Evolutionary conservation across 2,888 invertebrate species (phyloP), one percentile per base, ranked within the genome.

Genomic region (Mythimna vitellina): DNA sequence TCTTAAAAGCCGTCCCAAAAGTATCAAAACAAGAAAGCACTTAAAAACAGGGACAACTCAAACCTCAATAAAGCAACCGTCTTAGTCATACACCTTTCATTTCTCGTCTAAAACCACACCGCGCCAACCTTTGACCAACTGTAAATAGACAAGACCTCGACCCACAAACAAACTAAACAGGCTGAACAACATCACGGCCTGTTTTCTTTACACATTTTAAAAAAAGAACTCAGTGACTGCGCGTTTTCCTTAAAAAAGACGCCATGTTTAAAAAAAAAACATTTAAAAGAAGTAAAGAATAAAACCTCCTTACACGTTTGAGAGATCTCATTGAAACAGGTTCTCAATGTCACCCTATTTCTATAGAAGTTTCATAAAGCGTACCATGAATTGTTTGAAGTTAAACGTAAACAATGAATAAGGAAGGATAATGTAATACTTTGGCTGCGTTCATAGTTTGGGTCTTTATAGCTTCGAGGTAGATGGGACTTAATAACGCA

Each of bases 211-310:
- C 89, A 92, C 78, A 86, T 85, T 29, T 88, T 64, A 73, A 78
- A 78, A 78, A 70, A 91, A 89, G 92, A 92, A 92, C 89, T 89
- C 86, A 84, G 88, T 92, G 93, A 94, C 92, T 91, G 82, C 75
- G 92, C 93, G 82, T 86, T 92, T 91, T 88, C 76, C 83, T 85
- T 82, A 78, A 83, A 46, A 90, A 89, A 88, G 86, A 84, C 73
- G 73, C 76, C 71, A 53, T 66, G 73, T 75, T 73, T 88, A 86
- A 89, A 88, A 78, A 70, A 35, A 88, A 90, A 89, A 91, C 87
- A 90, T 88, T 90, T 83, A 74, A 80, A 86, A 35, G 14, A 29
- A 35, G 9, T 67, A 35, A 61, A 65, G 29, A 62, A 65, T 65
- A 46, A n/a, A 20, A 29, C 54, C 76, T 78, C 54, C 49, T 56